Percentiles rank a stretch among this genome's conserved stretches.
Conservation (phyloP, 2,797 vertebrate species). For the Enteromius treurensis region DNA sequence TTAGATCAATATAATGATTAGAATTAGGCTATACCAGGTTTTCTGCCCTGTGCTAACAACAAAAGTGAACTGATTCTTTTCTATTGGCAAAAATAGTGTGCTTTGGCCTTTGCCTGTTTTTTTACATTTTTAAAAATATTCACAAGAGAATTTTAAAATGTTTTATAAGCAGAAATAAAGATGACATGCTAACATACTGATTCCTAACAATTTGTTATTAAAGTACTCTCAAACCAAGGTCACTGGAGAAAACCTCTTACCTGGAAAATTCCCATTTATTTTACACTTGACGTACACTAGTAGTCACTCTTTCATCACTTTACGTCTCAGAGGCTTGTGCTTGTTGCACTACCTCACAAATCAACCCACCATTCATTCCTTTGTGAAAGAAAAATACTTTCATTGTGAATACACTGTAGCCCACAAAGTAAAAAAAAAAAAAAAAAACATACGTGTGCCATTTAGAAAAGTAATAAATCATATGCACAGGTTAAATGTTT, state of each 20-base stretch:
- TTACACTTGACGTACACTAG: constrained; percentile 26
- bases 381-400: background rate
- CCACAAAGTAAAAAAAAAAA: background rate
- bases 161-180: background rate
- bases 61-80: background rate
- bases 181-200: background rate
- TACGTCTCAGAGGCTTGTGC: background rate
- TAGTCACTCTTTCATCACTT: constrained; percentile 44
- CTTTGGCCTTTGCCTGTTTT: background rate
- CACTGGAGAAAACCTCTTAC: background rate
- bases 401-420: background rate
- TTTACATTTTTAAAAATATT: background rate
- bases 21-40: background rate
- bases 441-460: background rate
- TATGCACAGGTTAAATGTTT: background rate
- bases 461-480: background rate
- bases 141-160: background rate
- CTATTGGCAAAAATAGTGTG: background rate
- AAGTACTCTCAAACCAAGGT: background rate
- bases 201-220: background rate
- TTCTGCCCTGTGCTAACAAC: background rate
- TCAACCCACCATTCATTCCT: background rate
- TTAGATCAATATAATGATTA: background rate
- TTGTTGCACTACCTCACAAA: background rate
- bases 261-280: background rate